phyloP scores from a whole-genome alignment of 2,113 vertebrate genomes.

The Ahaetulla prasina region DNA sequence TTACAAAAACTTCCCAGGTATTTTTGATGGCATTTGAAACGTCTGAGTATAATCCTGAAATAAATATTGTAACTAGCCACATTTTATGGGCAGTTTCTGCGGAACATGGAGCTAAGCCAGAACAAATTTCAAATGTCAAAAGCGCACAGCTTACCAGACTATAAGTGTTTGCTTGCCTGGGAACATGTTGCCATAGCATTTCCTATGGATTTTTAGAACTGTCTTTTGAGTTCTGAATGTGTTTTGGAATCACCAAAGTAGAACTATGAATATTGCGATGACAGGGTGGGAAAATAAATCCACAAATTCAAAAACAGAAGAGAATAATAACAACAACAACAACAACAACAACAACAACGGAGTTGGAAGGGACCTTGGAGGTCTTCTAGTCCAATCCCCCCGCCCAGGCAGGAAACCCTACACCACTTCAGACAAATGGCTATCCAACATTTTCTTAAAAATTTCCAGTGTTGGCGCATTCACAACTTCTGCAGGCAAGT shows the following conservation, averaged over 20 bases:
- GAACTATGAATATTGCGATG: background rate
- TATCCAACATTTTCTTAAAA: too few relatives aligned
- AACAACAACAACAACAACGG: too few relatives aligned
- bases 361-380: too few relatives aligned
- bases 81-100: background rate
- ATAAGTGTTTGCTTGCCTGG: constrained; percentile 49
- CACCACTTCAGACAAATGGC: too few relatives aligned
- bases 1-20: background rate
- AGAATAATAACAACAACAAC: too few relatives aligned
- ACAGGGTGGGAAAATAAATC: background rate
- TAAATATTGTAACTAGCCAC: background rate
- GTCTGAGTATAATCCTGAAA: background rate
- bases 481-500: too few relatives aligned
- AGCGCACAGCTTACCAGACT: constrained; percentile 42
- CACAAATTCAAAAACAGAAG: background rate
- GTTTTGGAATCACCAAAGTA: background rate
- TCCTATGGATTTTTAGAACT: constrained; percentile 46
- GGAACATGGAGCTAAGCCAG: background rate
- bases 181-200: constrained; percentile 66
- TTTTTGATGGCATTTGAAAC: background rate
- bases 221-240: constrained; percentile 24
- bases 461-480: too few relatives aligned
- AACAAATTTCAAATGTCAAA: constrained; percentile 33
- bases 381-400: too few relatives aligned
- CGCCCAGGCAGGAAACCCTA: too few relatives aligned